Evolutionary conservation across 2,888 invertebrate genomes (phyloP).

Genomic region (Ormia ochracea): DNA sequence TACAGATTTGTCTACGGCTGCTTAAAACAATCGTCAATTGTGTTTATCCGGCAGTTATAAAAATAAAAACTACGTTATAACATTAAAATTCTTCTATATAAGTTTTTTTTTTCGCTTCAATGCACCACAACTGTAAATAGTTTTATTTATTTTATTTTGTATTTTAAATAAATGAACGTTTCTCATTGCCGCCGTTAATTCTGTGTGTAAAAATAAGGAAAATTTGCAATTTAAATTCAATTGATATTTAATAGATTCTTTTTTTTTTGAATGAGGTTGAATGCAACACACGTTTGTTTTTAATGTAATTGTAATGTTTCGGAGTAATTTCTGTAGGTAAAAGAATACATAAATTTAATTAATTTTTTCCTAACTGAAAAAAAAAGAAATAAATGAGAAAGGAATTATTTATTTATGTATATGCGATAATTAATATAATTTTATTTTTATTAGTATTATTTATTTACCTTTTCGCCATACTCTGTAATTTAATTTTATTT

Average conservation of each 20-base stretch:
- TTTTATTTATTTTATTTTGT: neutral
- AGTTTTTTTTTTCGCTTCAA: neutral
- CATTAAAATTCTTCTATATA: neutral
- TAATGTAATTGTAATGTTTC: too few relatives aligned
- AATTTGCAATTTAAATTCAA: conserved; percentile 7
- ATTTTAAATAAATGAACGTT: neutral
- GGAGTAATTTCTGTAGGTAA: too few relatives aligned
- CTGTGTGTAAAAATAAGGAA: neutral
- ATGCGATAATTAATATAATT: too few relatives aligned
- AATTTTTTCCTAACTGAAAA: too few relatives aligned
- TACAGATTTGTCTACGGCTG: neutral
- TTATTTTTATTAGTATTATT: too few relatives aligned
- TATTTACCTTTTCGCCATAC: too few relatives aligned
- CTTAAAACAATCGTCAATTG: conserved; percentile 45
- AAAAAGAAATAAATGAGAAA: too few relatives aligned
- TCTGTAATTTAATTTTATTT: too few relatives aligned
- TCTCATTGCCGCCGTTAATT: neutral
- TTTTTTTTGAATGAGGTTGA: too few relatives aligned
- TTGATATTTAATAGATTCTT: conserved; percentile 8
- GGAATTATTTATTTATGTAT: too few relatives aligned
- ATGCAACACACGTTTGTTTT: too few relatives aligned
- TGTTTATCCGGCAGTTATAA: conserved; percentile 41
- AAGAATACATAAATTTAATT: too few relatives aligned
- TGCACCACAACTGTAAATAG: neutral
- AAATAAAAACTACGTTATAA: neutral